Conservation (phyloP, 2,113 vertebrate genomes). For the Amphiprion percula region DNA sequence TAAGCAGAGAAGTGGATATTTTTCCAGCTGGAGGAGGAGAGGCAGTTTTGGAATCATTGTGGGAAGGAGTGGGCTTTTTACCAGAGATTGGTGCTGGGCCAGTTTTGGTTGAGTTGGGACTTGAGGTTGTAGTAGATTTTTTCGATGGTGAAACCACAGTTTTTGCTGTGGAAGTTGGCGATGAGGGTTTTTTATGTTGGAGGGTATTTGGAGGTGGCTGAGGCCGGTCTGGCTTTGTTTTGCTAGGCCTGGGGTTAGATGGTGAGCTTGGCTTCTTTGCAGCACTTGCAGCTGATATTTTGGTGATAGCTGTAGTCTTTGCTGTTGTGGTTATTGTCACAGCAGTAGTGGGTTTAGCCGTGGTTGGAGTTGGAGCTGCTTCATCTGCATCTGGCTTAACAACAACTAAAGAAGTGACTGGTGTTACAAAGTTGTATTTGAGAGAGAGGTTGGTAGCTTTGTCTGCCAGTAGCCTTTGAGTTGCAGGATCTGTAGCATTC, state of each 20-base stretch:
- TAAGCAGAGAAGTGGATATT: constrained; percentile 43
- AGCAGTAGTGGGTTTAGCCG: constrained; percentile 51
- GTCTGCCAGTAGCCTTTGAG: constrained; percentile 80
- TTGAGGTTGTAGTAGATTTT: constrained; percentile 64
- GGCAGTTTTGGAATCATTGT: constrained; percentile 52
- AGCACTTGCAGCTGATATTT: constrained; percentile 18
- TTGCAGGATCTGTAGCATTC: constrained; percentile 74
- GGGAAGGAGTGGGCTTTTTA: constrained; percentile 50
- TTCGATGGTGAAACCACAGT: constrained; percentile 32
- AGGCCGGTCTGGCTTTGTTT: constrained; percentile 56
- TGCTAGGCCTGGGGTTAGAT: constrained; percentile 46
- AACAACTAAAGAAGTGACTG: constrained; percentile 88
- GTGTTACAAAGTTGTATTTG: constrained; percentile 89
- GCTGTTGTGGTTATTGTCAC: constrained; percentile 53
- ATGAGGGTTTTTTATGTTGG: constrained; percentile 42
- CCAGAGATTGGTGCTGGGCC: constrained; percentile 49
- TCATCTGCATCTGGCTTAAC: constrained; percentile 84
- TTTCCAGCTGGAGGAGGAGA: constrained; percentile 41
- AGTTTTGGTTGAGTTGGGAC: constrained; percentile 56
- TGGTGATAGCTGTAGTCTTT: constrained; percentile 36
- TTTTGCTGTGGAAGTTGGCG: constrained; percentile 34
- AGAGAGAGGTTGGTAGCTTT: constrained; percentile 89
- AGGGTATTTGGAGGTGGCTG: constrained; percentile 48
- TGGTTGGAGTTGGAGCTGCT: constrained; percentile 54
- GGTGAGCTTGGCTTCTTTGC: constrained; percentile 46